Base-by-base conservation (phyloP, 2,888 invertebrate species). In the Himalopsyche tibetana region DNA sequence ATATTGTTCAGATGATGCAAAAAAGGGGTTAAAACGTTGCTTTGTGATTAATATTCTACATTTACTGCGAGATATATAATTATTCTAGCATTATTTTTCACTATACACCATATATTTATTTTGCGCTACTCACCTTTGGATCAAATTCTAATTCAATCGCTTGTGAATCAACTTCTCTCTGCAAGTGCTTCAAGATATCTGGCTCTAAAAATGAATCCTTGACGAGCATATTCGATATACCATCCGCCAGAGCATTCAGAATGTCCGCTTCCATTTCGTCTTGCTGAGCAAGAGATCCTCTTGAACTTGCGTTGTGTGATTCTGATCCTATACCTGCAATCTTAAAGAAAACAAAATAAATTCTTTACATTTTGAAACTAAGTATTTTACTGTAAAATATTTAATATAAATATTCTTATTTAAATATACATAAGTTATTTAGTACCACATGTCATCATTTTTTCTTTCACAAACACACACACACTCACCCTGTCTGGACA, bases 121-220 rank as follows among this genome's bases (percentile, higher is more conserved):
- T 2, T 8, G 69, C 6, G 19, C 11, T 80, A 40, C 42, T 19
- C 90, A 95, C 96, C 93, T 95, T 95, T 3, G 92, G 90, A 90
- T 96, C 94, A 90, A 96, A 95, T 90, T 96, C 96, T 40, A 93
- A 94, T 89, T 96, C 96, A 51, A 96, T 94, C 12, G 94, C 93
- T 87, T 95, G 95, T 86, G 94, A 94, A 89, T 95, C 95, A 19
- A 96, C 93, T 90, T 96, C 95, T 86, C 96, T 91, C 83, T 95
- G 94, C 82, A 96, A 90, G 88, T 94, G 95, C 90, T 94, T 95
- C 55, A 96, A 90, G 87, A 95, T 94, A 1, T 95, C 94, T 4
- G 93, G 92, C 82, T 95, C 94, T 1, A 96, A 92, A 90, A 93
- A 93, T 0, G 93, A 93, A 56, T 88, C 87, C 45, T 82, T 36